phyloP scores from a whole-genome alignment of 2,888 invertebrate species.

The Drosophila birchii region DNA sequence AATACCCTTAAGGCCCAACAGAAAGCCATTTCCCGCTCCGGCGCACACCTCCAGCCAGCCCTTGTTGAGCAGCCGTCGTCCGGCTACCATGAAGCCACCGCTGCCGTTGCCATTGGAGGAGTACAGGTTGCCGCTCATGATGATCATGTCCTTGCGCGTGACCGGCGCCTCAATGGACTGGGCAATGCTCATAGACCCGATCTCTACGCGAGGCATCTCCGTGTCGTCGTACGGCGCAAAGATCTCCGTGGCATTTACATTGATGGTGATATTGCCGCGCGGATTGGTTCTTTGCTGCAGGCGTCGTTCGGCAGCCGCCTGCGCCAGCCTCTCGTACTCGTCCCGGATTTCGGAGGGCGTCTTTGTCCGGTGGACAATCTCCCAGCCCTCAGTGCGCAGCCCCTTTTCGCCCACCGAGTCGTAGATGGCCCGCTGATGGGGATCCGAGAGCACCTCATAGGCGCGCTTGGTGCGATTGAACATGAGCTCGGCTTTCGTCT shows the following conservation, averaged over 20 bases:
- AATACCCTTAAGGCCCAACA: slow-evolving; percentile 89
- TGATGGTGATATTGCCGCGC: slow-evolving; percentile 93
- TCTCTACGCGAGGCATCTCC: slow-evolving; percentile 91
- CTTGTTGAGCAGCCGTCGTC: slow-evolving; percentile 91
- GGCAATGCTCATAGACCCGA: slow-evolving; percentile 96
- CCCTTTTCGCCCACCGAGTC: slow-evolving; percentile 95
- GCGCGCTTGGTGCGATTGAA: slow-evolving; percentile 97
- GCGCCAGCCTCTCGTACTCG: slow-evolving; percentile 95
- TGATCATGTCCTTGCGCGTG: slow-evolving; percentile 93
- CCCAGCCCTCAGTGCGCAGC: slow-evolving; percentile 97
- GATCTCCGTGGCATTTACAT: slow-evolving; percentile 96
- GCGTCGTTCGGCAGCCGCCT: slow-evolving; percentile 93
- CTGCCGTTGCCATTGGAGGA: slow-evolving; percentile 94
- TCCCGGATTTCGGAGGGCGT: slow-evolving; percentile 98
- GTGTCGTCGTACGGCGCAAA: slow-evolving; percentile 93
- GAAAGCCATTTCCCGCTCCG: slow-evolving; percentile 93
- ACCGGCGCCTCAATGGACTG: slow-evolving; percentile 97
- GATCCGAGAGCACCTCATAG: slow-evolving; percentile 97
- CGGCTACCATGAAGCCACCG: slow-evolving; percentile 89
- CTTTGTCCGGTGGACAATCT: slow-evolving; percentile 94
- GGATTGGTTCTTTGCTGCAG: slow-evolving; percentile 97
- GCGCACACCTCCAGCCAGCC: slow-evolving; percentile 95
- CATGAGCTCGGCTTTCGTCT: slow-evolving; percentile 95
- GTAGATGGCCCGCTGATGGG: slow-evolving; percentile 97
- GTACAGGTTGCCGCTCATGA: slow-evolving; percentile 92